Evolutionary conservation across 2,888 invertebrate genomes (phyloP), one percentile per base, ranked within the genome.

Genomic region (Phengaris alcon): DNA sequence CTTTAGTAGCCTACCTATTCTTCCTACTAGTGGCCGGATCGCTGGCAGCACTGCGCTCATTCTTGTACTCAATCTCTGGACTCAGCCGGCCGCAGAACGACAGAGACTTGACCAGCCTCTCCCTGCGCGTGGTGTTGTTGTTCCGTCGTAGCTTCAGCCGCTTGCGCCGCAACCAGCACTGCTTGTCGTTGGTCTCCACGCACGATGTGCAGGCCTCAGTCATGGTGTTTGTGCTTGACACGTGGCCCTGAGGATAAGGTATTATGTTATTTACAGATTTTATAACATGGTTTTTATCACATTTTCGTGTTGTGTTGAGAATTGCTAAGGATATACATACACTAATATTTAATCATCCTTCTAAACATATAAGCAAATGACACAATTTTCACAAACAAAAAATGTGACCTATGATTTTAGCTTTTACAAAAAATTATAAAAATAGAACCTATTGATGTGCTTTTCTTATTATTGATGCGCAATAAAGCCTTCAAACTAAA

Each of bases 81-180:
- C 93, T 93, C 76, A 94, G 89, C 77, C 95, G 94, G 15, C 96
- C 96, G 75, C 96, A 96, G 89, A 96, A 96, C 8, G 96, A 96
- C 68, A 96, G 95, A 0, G 96, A 96, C 89, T 97, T 97, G 22
- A 96, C 95, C 74, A 96, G 86, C 59, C 94, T 89, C 77, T 94
- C 93, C 12, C 90, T 81, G 9, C 90, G 79, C 3, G 81, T 81
- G 0, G 82, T 79, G 70, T 87, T 85, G 78, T 86, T 88, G 81
- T 86, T 87, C 0, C 91, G 84, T 0, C 93, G 83, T 5, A 91
- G 81, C 76, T 91, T 91, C 48, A 91, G 83, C 5, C 92, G 84
- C 81, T 93, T 93, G 52, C 92, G 86, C 0, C 93, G 87, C 59
- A 90, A 79, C 89, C 93, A 91, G 81, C 89, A 90, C 68, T 92